Evolutionary conservation across 2,113 vertebrate species (phyloP).

Genomic region (Corythornis madagascariensis): DNA sequence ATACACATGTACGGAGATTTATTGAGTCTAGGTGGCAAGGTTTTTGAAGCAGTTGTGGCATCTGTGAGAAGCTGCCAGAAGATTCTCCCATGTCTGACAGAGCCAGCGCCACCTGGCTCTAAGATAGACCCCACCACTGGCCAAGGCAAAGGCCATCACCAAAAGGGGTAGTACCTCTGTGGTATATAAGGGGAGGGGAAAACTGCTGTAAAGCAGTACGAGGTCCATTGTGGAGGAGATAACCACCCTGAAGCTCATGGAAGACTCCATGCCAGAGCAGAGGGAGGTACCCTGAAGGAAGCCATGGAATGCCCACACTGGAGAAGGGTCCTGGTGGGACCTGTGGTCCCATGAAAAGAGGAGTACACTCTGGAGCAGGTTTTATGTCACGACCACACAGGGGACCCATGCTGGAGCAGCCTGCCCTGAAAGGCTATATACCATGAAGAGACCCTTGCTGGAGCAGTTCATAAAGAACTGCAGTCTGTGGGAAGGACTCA

Average conservation of each 20-base stretch:
- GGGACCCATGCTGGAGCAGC: not conserved
- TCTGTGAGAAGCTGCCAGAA: not conserved
- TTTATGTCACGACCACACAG: not conserved
- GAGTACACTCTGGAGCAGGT: not conserved
- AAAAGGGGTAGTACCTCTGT: rapidly evolving
- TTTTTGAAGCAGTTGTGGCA: not conserved
- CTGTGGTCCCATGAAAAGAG: not conserved
- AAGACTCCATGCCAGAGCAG: not conserved
- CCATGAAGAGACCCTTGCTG: rapidly evolving
- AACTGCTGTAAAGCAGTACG: not conserved
- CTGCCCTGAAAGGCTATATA: not conserved
- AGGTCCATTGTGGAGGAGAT: not conserved
- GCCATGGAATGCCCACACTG: not conserved
- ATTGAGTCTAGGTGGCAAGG: rapidly evolving
- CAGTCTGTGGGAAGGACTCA: not conserved
- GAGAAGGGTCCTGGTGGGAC: not conserved
- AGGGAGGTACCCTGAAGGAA: not conserved
- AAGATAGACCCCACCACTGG: rapidly evolving
- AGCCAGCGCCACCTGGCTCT: not conserved
- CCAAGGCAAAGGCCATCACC: not conserved
- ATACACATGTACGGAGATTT: not conserved
- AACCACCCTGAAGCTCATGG: not conserved
- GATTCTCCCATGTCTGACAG: rapidly evolving
- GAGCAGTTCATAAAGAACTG: not conserved
- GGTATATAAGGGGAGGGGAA: rapidly evolving